Base-by-base conservation (phyloP, 2,888 invertebrate species). In the Ichneumoninae sp. region DNA sequence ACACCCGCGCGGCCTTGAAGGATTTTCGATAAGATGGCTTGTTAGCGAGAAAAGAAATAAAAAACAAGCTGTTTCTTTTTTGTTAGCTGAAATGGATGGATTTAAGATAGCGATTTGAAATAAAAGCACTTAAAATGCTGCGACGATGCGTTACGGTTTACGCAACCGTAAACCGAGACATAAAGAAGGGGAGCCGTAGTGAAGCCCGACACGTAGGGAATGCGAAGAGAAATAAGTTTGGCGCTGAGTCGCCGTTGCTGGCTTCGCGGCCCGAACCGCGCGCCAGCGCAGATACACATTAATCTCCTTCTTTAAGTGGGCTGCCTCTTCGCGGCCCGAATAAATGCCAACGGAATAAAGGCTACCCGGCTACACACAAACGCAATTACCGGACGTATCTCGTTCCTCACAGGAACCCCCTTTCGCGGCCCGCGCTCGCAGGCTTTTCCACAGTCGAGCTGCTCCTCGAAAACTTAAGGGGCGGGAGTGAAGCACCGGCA, bases 321-420 rank as follows among this genome's bases (percentile, higher is more conserved):
- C 90, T 91, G 90, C 90, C 91, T 91, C 90, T 90, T 91, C 89
- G 90, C 89, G 87, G 70, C 88, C 90, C 90, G 91, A 91, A 91
- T 91, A 91, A 91, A 91, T 91, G 91, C 90, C 91, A 91, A 88
- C 89, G 90, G 88, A 91, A 91, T 91, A 90, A 90, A 91, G 89
- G 90, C 90, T 89, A 87, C 88, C 83, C 19, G 88, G 90, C 88
- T 90, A 91, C 91, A 91, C 90, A 90, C 91, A 91, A 91, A 91
- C 89, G 91, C 90, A 91, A 91, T 91, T 91, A 91, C 90, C 87
- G 87, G 87, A 88, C 90, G 88, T 89, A 89, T 88, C 85, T 82
- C 85, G 75, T 82, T 77, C 69, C 66, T 85, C 60, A 75, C 72
- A 16, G 36, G 44, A 5, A 57, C 65, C 66, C 47, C n/a, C 62